These are phyloP conservation scores for Pituophis catenifer DNA, from an alignment of 2,113 vertebrate genomes.

Conservation along the genomic window DNA sequence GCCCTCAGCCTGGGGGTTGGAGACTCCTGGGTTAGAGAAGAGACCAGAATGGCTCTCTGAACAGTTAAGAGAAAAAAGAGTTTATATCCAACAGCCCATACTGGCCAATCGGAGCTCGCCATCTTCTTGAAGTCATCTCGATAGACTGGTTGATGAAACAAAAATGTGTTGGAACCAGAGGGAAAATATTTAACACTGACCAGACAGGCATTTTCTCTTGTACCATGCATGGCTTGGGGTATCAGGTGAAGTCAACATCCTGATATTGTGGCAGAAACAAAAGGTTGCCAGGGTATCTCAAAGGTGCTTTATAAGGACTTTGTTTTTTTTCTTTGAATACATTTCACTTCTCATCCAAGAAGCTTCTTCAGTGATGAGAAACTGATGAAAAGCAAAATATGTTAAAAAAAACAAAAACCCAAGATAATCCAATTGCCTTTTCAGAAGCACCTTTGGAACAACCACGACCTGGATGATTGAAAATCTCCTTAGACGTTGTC, in stretches of 20 bases:
- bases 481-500: background rate
- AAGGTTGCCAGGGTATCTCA: background rate
- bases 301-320: background rate
- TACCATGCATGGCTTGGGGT: background rate
- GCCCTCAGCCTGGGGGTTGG: too few relatives aligned
- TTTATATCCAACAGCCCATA: background rate
- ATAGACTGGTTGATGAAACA: background rate
- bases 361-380: background rate
- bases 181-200: background rate
- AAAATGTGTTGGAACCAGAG: background rate
- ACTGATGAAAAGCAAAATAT: background rate
- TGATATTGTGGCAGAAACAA: background rate
- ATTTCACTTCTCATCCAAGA: background rate
- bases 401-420: background rate
- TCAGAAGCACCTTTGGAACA: background rate
- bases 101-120: background rate
- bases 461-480: background rate
- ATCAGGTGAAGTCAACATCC: background rate
- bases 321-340: background rate
- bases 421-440: background rate
- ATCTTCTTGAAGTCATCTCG: background rate
- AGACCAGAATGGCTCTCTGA: background rate
- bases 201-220: background rate
- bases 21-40: background rate
- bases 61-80: background rate